Conservation (phyloP, 2,113 vertebrate species). For the Anoura caudifer region DNA sequence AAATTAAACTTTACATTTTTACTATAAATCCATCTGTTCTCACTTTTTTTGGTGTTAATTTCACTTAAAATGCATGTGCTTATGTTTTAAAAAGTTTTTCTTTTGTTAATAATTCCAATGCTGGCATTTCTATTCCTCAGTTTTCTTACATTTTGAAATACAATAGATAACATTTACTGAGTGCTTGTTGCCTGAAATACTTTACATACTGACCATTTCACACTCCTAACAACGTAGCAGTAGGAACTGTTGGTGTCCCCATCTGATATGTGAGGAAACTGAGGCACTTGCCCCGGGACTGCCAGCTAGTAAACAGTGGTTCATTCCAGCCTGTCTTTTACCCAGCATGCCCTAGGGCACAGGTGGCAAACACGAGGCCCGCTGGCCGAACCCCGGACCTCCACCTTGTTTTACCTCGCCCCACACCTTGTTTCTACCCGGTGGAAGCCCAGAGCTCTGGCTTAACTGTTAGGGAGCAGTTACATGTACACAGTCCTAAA, state of each 20-base stretch:
- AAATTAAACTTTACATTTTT: background rate
- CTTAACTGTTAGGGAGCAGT: too few relatives aligned
- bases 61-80: background rate
- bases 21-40: background rate
- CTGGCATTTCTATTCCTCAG: background rate
- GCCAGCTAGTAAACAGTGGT: background rate
- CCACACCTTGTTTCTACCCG: too few relatives aligned
- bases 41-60: background rate
- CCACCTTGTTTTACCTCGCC: too few relatives aligned
- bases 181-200: background rate
- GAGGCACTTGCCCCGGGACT: background rate
- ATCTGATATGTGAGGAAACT: background rate
- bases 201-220: background rate
- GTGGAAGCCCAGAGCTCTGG: too few relatives aligned
- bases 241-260: background rate
- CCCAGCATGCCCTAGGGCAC: too few relatives aligned
- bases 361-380: too few relatives aligned
- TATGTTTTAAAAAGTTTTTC: background rate
- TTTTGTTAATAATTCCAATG: background rate
- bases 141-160: slow-evolving; percentile 32
- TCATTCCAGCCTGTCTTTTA: background rate
- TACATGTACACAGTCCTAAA: too few relatives aligned
- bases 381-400: too few relatives aligned
- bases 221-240: background rate
- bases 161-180: background rate